These are phyloP conservation scores for Amphiprion clarkii DNA, from an alignment of 2,797 vertebrate species.

Conservation along the genomic window DNA sequence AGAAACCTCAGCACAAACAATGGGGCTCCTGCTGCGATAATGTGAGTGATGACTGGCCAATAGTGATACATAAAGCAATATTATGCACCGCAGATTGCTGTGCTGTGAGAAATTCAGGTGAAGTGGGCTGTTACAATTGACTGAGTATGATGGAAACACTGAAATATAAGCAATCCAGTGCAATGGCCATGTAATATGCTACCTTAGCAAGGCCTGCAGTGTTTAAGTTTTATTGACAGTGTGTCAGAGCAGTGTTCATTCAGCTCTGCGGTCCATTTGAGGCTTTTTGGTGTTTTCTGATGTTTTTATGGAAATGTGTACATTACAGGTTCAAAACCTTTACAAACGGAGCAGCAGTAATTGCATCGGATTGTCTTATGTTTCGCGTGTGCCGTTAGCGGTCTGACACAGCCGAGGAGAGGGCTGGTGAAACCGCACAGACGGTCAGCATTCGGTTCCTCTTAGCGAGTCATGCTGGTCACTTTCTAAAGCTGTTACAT, in stretches of 20 bases:
- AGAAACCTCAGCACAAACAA: constrained; percentile 49
- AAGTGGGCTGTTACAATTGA: constrained; percentile 13
- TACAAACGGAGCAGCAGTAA: background rate
- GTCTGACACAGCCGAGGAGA: constrained; percentile 23
- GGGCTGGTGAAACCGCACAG: constrained; percentile 51
- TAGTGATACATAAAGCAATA: constrained; percentile 51
- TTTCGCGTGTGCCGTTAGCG: constrained; percentile 16
- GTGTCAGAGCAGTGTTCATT: constrained; percentile 17
- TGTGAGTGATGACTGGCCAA: constrained; percentile 61
- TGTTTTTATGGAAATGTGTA: constrained; percentile 17
- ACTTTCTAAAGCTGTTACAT: constrained; percentile 70
- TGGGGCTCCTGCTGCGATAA: constrained; percentile 43
- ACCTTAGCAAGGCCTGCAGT: constrained; percentile 14
- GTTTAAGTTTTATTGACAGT: constrained; percentile 25
- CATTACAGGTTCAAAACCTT: constrained; percentile 12
- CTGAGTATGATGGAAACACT: constrained; percentile 24
- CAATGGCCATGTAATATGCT: constrained; percentile 29
- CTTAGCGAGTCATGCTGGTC: constrained; percentile 63
- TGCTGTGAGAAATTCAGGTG: constrained; percentile 35
- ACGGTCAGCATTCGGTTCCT: constrained; percentile 66
- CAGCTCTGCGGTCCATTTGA: background rate
- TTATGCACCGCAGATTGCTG: constrained; percentile 28
- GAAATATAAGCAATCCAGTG: constrained; percentile 45
- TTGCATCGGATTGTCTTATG: constrained; percentile 11
- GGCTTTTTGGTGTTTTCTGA: constrained; percentile 14